Percentiles rank a stretch among this genome's conserved stretches.
These are phyloP conservation scores for Laupala kohalensis DNA, from an alignment of 1,140 invertebrate genomes.

Conservation along the genomic window DNA sequence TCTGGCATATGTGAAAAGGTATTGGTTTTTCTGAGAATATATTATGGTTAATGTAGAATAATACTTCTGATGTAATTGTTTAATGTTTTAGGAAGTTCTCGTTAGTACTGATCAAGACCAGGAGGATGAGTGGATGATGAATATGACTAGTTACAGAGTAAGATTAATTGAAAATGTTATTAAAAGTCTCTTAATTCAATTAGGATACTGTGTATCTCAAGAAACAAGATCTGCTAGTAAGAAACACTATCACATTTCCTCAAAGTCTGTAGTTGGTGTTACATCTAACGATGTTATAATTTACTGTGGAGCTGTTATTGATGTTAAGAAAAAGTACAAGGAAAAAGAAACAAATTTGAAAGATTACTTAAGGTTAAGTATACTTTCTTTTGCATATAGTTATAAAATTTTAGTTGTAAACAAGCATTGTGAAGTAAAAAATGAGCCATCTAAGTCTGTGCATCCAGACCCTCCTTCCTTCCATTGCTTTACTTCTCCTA, in stretches of 20 bases:
- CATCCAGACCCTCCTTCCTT: too few relatives aligned
- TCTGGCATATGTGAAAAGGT: too few relatives aligned
- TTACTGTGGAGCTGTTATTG: slow-evolving; percentile 5
- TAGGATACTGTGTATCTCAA: background rate
- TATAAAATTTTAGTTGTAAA: too few relatives aligned
- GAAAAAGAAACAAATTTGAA: background rate
- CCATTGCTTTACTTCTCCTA: too few relatives aligned
- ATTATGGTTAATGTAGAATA: too few relatives aligned
- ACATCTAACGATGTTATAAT: background rate
- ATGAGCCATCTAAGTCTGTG: too few relatives aligned
- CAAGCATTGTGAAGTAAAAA: too few relatives aligned
- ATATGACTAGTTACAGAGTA: background rate
- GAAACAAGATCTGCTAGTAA: background rate
- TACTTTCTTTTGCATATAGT: background rate
- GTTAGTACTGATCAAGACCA: background rate
- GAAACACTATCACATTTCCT: background rate
- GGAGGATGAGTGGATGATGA: background rate
- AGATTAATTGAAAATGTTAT: background rate
- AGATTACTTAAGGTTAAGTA: background rate
- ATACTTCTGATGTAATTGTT: background rate
- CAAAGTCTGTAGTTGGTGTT: slow-evolving; percentile 21
- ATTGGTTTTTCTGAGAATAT: too few relatives aligned
- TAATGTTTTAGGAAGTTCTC: background rate
- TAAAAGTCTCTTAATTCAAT: background rate
- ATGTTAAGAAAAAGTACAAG: slow-evolving; percentile 2